These are phyloP conservation scores for Acronicta alni DNA, from an alignment of 2,888 invertebrate species.

Conservation along the genomic window DNA sequence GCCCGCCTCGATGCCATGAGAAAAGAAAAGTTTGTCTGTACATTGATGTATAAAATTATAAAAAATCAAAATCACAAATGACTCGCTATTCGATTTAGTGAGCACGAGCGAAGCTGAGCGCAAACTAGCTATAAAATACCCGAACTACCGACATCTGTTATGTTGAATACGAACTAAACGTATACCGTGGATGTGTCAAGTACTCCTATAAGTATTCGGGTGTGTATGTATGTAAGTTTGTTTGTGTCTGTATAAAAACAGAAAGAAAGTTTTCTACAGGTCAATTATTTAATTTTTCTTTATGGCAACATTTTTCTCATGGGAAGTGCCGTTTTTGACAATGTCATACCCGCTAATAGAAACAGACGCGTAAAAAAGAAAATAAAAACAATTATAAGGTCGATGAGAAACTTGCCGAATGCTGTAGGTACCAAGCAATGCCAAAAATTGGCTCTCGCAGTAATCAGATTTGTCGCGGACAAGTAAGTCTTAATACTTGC, in stretches of 20 bases:
- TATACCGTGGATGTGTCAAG: slow-evolving; percentile 22
- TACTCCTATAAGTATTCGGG: slow-evolving; percentile 17
- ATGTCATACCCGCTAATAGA: too few relatives aligned
- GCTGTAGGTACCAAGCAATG: too few relatives aligned
- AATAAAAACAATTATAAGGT: too few relatives aligned
- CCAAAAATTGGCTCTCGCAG: too few relatives aligned
- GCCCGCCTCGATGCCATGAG: not conserved
- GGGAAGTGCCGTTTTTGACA: too few relatives aligned
- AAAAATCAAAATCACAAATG: not conserved
- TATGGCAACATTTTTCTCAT: not conserved
- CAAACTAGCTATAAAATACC: slow-evolving; percentile 8
- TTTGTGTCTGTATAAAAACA: slow-evolving; percentile 16
- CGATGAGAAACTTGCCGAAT: not conserved
- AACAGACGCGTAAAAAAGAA: too few relatives aligned
- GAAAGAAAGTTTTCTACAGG: slow-evolving; percentile 26
- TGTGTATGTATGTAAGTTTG: slow-evolving; percentile 31
- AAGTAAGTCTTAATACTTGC: too few relatives aligned
- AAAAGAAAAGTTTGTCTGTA: not conserved
- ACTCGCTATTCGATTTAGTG: slow-evolving; percentile 27
- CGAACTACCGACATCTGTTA: slow-evolving; percentile 28
- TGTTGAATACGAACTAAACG: slow-evolving; percentile 21
- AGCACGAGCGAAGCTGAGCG: slow-evolving; percentile 8
- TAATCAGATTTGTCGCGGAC: too few relatives aligned
- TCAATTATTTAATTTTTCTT: slow-evolving; percentile 15
- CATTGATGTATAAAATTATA: not conserved